Base-by-base conservation (phyloP, 1,140 invertebrate species). In the Melipona quadrifasciata region DNA sequence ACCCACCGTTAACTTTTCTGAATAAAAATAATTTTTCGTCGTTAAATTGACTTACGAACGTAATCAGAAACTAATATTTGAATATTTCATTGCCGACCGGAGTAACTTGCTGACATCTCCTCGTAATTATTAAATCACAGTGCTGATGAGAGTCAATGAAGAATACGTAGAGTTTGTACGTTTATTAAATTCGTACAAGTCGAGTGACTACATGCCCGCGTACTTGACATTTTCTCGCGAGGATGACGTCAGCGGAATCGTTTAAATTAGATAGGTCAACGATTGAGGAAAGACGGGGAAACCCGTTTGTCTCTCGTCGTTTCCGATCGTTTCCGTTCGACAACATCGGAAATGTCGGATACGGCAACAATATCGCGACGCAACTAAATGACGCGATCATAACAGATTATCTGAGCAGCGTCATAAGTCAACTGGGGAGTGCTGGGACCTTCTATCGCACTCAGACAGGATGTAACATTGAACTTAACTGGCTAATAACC, bases 401-500 rank as follows among this genome's bases (percentile, higher is more conserved):
- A 86, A 87, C 80, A 82, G 76, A 87, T 89, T 84, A 91, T 80
- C 78, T 65, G 83, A 80, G 75, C 74, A 79, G 78, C 81, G 78
- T 86, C 71, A 80, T 82, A 79, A 84, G 76, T 76, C 86, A 84
- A 75, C 53, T 76, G 81, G 88, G 87, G 84, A 84, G 68, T 70
- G 64, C 72, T 73, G 79, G 79, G 79, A 84, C 74, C 88, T 76
- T 89, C 88, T 91, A 87, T 91, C 86, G 90, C 90, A 90, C 76
- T 83, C 78, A 76, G 65, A 80, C 87, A 92, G 91, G 89, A 94
- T 93, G 86, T 92, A 91, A 91, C 93, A 94, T 93, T 94, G 93
- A 93, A 94, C 92, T 94, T 93, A 94, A 93, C 91, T 92, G 90
- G 91, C 82, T 93, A 92, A 94, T 92, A 91, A 90, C 86, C 82